Evolutionary conservation across 2,888 invertebrate species (phyloP).

Genomic region (Phrixothrix hirtus): DNA sequence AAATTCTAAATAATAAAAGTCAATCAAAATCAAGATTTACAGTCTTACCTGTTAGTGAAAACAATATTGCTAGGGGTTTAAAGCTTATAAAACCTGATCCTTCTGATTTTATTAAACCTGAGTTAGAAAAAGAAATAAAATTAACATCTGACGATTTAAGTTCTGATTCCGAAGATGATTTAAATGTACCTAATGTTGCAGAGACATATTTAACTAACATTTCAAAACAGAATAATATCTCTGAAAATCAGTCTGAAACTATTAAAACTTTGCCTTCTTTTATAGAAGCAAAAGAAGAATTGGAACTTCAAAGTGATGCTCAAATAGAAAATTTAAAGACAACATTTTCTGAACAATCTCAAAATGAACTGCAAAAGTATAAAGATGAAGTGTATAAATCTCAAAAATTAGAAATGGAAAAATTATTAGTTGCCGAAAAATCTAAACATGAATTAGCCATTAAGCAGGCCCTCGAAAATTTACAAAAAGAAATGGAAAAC

Average conservation of each 20-base stretch:
- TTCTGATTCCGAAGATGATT: conserved; percentile 59
- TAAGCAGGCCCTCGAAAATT: conserved; percentile 55
- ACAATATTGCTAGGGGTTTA: conserved; percentile 31
- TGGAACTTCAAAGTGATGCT: conserved; percentile 54
- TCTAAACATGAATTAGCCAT: conserved; percentile 47
- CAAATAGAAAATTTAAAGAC: conserved; percentile 62
- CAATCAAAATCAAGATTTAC: conserved; percentile 43
- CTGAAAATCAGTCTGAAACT: conserved; percentile 8
- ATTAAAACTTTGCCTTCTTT: conserved; percentile 4
- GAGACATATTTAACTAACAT: background rate
- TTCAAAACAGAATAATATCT: background rate
- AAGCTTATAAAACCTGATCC: conserved; percentile 63
- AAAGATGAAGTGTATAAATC: conserved; percentile 51
- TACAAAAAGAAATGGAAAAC: conserved; percentile 60
- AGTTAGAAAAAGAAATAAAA: conserved; percentile 60
- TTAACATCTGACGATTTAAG: conserved; percentile 45
- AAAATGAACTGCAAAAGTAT: conserved; percentile 52
- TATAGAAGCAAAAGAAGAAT: conserved; percentile 13
- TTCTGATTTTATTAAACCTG: conserved; percentile 63
- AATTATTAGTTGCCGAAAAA: conserved; percentile 56
- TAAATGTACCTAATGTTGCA: conserved; percentile 33
- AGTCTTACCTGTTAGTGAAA: conserved; percentile 45
- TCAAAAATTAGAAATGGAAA: conserved; percentile 59
- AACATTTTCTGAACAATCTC: conserved; percentile 59
- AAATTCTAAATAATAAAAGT: conserved; percentile 36